These are phyloP conservation scores for Ploceus nigricollis DNA, from an alignment of 2,113 vertebrate genomes.

Conservation along the genomic window DNA sequence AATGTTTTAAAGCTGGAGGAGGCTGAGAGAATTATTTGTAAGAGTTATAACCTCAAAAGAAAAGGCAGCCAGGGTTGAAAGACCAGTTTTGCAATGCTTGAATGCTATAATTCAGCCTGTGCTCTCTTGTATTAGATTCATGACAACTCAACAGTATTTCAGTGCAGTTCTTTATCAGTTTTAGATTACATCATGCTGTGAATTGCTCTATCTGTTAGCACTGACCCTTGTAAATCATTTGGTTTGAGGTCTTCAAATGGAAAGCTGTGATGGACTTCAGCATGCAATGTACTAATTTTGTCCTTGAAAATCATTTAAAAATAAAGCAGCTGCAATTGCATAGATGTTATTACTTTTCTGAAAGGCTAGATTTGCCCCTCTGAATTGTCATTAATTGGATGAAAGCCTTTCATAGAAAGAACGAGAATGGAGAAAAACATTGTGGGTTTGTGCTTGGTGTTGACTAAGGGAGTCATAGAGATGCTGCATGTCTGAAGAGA, in stretches of 20 bases:
- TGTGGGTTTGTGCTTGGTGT: not conserved
- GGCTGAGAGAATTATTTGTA: not conserved
- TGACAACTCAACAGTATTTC: not conserved
- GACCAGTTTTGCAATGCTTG: not conserved
- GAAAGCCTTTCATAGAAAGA: not conserved
- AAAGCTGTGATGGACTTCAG: conserved; percentile 1
- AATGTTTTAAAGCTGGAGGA: not conserved
- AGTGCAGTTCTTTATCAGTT: not conserved
- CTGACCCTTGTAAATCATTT: conserved; percentile 35
- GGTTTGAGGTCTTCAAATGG: conserved; percentile 22
- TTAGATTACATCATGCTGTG: conserved; percentile 28
- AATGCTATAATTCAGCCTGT: not conserved
- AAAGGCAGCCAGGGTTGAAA: not conserved
- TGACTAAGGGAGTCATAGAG: not conserved
- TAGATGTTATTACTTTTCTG: not conserved
- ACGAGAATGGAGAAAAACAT: not conserved
- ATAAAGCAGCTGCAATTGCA: not conserved
- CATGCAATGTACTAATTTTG: not conserved
- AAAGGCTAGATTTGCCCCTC: not conserved
- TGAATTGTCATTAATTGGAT: not conserved
- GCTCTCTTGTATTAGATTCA: not conserved
- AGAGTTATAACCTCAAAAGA: not conserved
- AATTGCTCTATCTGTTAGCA: conserved; percentile 29
- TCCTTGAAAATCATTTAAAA: conserved; percentile 29
- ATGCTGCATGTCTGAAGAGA: not conserved